Conservation (phyloP, 2,888 invertebrate genomes). For the Nemotelus pantherinus region DNA sequence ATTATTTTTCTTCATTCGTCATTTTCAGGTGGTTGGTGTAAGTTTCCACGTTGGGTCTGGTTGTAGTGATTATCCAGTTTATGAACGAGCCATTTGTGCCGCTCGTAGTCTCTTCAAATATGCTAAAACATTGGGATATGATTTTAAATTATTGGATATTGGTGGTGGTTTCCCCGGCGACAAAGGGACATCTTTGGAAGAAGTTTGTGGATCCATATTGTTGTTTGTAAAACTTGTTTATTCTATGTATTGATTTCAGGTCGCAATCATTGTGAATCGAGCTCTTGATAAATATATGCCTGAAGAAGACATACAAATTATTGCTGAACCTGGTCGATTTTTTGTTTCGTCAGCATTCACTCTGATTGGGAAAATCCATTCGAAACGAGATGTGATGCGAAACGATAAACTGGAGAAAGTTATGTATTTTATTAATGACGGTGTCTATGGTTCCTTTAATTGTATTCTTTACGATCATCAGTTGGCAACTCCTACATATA, state of each 20-base stretch:
- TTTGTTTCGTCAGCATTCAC: slow-evolving; percentile 97
- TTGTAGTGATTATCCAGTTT: slow-evolving; percentile 84
- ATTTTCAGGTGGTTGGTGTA: slow-evolving; percentile 72
- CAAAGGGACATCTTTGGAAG: slow-evolving; percentile 67
- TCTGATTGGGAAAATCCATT: slow-evolving; percentile 87
- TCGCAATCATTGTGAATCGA: slow-evolving; percentile 80
- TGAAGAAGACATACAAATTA: slow-evolving; percentile 76
- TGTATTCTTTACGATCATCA: slow-evolving; percentile 96
- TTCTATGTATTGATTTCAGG: background rate
- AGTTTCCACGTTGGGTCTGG: slow-evolving; percentile 98
- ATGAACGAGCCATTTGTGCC: slow-evolving; percentile 79
- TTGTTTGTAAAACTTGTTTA: background rate
- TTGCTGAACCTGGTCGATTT: slow-evolving; percentile 97
- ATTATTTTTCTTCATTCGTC: no score
- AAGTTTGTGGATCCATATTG: slow-evolving; percentile 65
- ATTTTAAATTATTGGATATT: slow-evolving; percentile 84
- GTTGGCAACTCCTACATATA: slow-evolving; percentile 74
- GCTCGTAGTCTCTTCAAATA: slow-evolving; percentile 79
- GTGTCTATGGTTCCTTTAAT: slow-evolving; percentile 99
- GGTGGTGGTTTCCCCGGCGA: slow-evolving; percentile 95
- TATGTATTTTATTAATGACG: slow-evolving; percentile 99
- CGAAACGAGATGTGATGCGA: slow-evolving; percentile 69
- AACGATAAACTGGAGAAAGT: slow-evolving; percentile 60
- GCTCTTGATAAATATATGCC: slow-evolving; percentile 87
- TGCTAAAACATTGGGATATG: slow-evolving; percentile 77